phyloP scores from a whole-genome alignment of 2,888 invertebrate genomes.

The Eucera pruinosa region DNA sequence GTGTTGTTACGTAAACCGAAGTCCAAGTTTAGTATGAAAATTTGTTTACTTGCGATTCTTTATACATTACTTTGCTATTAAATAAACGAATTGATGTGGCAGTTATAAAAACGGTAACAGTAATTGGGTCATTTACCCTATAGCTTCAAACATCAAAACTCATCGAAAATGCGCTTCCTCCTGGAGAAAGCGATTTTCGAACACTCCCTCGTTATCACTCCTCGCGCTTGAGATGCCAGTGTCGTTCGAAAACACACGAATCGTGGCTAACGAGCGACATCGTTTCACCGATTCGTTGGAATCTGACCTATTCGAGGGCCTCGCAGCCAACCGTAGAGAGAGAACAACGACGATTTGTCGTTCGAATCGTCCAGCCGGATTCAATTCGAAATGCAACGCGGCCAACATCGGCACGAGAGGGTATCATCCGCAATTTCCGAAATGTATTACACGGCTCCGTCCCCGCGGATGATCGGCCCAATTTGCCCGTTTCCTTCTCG shows the following conservation, averaged over 20 bases:
- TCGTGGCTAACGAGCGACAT: slow-evolving; percentile 39
- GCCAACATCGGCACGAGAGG: slow-evolving; percentile 40
- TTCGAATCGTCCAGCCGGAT: slow-evolving; percentile 54
- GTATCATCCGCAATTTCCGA: slow-evolving; percentile 71
- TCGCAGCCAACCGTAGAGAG: slow-evolving; percentile 25
- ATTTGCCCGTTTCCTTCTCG: slow-evolving; percentile 63
- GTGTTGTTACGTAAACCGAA: no score
- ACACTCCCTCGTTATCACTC: background rate
- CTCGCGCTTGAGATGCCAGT: slow-evolving; percentile 19
- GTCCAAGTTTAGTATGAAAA: no score
- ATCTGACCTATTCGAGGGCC: slow-evolving; percentile 45
- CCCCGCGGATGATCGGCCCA: slow-evolving; percentile 67
- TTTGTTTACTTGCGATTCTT: no score
- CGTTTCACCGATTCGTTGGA: slow-evolving; percentile 40
- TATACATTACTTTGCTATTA: no score
- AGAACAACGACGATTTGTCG: slow-evolving; percentile 68
- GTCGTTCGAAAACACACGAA: slow-evolving; percentile 32
- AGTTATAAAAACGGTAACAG: no score
- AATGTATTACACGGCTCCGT: slow-evolving; percentile 73
- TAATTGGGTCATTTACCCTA: no score
- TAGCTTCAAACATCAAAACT: no score
- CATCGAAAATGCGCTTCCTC: slow-evolving; percentile 8
- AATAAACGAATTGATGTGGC: no score
- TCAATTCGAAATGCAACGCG: slow-evolving; percentile 63
- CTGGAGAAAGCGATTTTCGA: background rate